Evolutionary conservation across 2,888 invertebrate species (phyloP), one percentile per base, ranked within the genome.

Genomic region (Caenorhabditis angaria): DNA sequence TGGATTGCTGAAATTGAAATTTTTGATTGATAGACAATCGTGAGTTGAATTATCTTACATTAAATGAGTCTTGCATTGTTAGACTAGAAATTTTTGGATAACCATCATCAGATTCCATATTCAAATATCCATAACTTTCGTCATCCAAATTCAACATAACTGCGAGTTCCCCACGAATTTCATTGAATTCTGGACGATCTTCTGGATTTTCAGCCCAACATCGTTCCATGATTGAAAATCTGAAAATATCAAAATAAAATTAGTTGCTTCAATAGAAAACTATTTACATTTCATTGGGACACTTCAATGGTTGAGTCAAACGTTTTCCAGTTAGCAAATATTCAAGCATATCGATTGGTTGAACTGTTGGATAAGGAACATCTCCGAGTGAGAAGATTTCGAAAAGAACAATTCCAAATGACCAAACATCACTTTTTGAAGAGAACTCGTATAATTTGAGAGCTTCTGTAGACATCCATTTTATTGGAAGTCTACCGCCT

Each of bases 401-500:
- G 59, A 66, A 81, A 6, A 83, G 67, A 1, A 80, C 61, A n/a
- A 83, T 68, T 12, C 82, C 83, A 60, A 68, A 83, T 28, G 82
- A 76, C 82, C 83, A 83, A 62, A 82, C 82, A 63, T 83, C 83
- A 32, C 75, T 76, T 64, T 80, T 81, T 22, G 72, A 59, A 0
- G 80, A 74, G 70, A 77, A 83, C 59, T 83, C 83, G 68, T 80
- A 80, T 50, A 72, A 72, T 35, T 81, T 83, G 55, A 83, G 66
- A 18, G 83, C 78, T 63, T 83, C 83, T 0, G 76, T 63, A 24
- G 83, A 76, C 83, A 83, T 83, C 83, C 83, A 83, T 68, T 83
- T 83, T 3, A 83, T 77, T 6, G 83, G 83, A 29, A 83, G 76
- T 29, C 78, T 70, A 1, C 83, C 83, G 24, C 82, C 83, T 58